phyloP scores from a whole-genome alignment of 2,797 vertebrate species.

The Mormyrops boulengeri region DNA sequence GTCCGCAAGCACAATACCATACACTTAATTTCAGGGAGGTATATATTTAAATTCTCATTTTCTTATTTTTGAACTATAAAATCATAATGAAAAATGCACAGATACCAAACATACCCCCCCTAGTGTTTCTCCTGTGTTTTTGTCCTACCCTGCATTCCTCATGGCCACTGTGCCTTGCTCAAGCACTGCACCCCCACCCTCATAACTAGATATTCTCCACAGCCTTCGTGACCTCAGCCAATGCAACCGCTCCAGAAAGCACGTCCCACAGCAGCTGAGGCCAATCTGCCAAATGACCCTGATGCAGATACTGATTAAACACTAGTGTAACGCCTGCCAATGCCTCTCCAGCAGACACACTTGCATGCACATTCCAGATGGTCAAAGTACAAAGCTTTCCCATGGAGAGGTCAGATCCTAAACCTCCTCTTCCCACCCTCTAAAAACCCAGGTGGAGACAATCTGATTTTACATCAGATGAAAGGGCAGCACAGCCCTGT shows the following conservation, averaged over 20 bases:
- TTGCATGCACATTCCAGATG: conserved; percentile 55
- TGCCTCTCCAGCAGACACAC: conserved; percentile 38
- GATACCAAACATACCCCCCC: background rate
- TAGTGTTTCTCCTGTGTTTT: background rate
- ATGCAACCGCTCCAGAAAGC: background rate
- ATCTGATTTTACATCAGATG: background rate
- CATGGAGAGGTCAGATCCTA: conserved; percentile 36
- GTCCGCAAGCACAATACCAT: background rate
- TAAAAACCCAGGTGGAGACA: background rate
- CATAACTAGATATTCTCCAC: background rate
- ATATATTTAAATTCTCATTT: background rate
- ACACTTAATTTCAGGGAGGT: background rate
- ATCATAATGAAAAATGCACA: background rate
- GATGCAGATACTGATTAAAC: conserved; percentile 52
- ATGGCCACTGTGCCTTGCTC: background rate
- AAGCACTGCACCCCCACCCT: background rate
- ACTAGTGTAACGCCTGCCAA: conserved; percentile 50
- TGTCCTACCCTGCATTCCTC: background rate
- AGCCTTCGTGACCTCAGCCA: background rate
- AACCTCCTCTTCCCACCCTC: conserved; percentile 24
- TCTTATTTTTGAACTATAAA: background rate
- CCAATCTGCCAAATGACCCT: conserved; percentile 37
- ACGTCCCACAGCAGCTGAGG: background rate
- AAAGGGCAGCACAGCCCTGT: background rate
- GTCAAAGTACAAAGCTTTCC: conserved; percentile 48